A percentile compares a stretch with the other conserved stretches of the same genome.
Conservation (phyloP, 2,888 invertebrate species). For the Lomographa bimaculata region DNA sequence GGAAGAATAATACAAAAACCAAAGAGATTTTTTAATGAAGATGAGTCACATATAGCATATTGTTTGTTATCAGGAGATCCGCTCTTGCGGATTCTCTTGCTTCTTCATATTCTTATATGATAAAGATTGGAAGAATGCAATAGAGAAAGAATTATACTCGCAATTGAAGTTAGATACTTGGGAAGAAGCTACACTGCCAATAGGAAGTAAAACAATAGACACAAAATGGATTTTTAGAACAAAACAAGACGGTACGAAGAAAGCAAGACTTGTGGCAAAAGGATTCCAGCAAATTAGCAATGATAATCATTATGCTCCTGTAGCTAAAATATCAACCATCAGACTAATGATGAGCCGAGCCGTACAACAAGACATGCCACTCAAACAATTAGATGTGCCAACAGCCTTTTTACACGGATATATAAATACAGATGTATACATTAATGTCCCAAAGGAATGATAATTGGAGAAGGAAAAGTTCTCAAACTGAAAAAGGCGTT, state of each 20-base stretch:
- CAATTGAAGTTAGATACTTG: too few relatives aligned
- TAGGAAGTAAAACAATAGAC: conserved; percentile 24
- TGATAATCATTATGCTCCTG: conserved; percentile 25
- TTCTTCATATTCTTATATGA: too few relatives aligned
- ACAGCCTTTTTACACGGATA: too few relatives aligned
- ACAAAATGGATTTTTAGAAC: conserved; percentile 27
- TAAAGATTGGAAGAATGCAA: too few relatives aligned
- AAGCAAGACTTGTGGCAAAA: conserved; percentile 25
- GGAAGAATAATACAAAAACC: too few relatives aligned
- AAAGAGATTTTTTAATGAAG: too few relatives aligned
- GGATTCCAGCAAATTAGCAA: too few relatives aligned
- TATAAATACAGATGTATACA: conserved; percentile 11
- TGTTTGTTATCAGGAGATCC: too few relatives aligned
- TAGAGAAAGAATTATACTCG: too few relatives aligned
- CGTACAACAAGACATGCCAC: conserved; percentile 19
- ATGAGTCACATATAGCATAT: too few relatives aligned
- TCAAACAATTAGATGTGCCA: too few relatives aligned
- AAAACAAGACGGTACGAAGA: conserved; percentile 23
- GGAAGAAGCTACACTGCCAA: conserved; percentile 10
- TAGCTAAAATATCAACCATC: conserved; percentile 24
- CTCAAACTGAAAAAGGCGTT: conserved; percentile 2
- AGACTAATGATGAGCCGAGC: conserved; percentile 18
- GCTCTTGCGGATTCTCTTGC: too few relatives aligned
- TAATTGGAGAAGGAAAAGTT: conserved; percentile 15
- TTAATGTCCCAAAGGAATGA: neutral